Conservation (phyloP, 2,797 vertebrate species). For the Siniperca undulata region DNA sequence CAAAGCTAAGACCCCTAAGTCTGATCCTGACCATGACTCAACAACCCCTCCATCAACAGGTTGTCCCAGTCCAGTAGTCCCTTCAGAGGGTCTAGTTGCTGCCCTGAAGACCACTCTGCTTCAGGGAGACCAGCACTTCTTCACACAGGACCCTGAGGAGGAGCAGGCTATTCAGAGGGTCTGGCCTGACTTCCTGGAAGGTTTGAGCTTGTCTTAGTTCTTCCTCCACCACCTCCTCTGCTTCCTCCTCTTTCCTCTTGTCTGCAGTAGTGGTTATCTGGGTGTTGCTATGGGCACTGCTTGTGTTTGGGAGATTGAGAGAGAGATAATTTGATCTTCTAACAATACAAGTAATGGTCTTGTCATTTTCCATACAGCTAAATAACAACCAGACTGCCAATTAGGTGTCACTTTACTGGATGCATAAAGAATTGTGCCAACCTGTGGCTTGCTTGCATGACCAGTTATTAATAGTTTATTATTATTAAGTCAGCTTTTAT, state of each 20-base stretch:
- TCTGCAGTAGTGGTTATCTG: constrained; percentile 15
- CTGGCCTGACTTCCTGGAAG: constrained; percentile 53
- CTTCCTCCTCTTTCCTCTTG: constrained; percentile 14
- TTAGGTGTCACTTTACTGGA: constrained; percentile 22
- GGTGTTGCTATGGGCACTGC: constrained; percentile 48
- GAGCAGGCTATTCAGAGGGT: constrained; percentile 28
- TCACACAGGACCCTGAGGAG: constrained; percentile 1
- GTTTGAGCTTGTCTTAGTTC: constrained; percentile 59
- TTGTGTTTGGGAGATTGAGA: constrained; percentile 29
- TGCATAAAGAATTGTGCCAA: neutral
- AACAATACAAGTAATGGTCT: constrained; percentile 41
- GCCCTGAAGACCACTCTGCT: neutral
- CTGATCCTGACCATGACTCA: constrained; percentile 18
- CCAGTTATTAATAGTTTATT: neutral
- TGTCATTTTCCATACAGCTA: constrained; percentile 53
- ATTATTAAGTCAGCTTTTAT: neutral
- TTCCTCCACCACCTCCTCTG: constrained; percentile 1
- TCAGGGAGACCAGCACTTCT: neutral
- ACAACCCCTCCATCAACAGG: neutral
- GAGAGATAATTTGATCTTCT: constrained; percentile 57
- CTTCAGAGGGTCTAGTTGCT: neutral
- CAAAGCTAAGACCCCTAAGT: neutral
- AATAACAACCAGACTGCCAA: constrained; percentile 31
- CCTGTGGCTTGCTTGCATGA: neutral
- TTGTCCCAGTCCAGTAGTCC: neutral